A percentile compares a stretch with the other conserved stretches of the same genome.
phyloP scores from a whole-genome alignment of 2,797 vertebrate species.

The Esox masquinongy region DNA sequence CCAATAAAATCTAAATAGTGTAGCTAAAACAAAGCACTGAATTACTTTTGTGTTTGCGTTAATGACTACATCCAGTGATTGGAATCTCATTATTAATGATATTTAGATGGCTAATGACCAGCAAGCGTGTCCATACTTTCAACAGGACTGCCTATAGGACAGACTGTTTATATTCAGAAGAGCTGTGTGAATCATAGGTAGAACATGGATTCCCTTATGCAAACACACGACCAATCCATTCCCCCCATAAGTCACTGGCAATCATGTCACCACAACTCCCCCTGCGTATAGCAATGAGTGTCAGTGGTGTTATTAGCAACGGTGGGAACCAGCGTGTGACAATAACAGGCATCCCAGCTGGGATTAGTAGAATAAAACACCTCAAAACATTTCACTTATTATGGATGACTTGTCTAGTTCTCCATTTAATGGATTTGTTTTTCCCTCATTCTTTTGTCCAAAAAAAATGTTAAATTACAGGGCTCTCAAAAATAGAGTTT shows the following conservation, averaged over 20 bases:
- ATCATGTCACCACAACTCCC: background rate
- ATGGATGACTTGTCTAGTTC: background rate
- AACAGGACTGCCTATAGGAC: background rate
- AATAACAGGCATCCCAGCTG: background rate
- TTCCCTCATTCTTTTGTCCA: background rate
- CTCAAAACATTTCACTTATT: slow-evolving; percentile 1
- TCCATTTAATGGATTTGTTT: background rate
- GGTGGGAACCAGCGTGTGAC: background rate
- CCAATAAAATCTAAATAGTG: background rate
- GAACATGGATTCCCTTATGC: background rate
- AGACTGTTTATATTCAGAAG: background rate
- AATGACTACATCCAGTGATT: background rate
- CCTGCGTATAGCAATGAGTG: background rate
- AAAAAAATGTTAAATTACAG: background rate
- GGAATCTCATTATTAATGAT: too few species aligned
- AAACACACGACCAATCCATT: background rate
- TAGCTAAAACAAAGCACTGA: background rate
- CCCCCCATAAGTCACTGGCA: background rate
- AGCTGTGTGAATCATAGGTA: background rate
- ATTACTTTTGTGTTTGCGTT: background rate
- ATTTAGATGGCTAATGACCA: too few species aligned
- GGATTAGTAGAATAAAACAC: background rate
- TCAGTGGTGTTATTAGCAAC: background rate
- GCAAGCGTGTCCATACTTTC: too few species aligned
- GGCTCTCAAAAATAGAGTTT: background rate